A percentile compares a stretch with the other conserved stretches of the same genome.
Evolutionary conservation across 2,797 vertebrate species (phyloP).

Genomic region (Onychomys arenicola): DNA sequence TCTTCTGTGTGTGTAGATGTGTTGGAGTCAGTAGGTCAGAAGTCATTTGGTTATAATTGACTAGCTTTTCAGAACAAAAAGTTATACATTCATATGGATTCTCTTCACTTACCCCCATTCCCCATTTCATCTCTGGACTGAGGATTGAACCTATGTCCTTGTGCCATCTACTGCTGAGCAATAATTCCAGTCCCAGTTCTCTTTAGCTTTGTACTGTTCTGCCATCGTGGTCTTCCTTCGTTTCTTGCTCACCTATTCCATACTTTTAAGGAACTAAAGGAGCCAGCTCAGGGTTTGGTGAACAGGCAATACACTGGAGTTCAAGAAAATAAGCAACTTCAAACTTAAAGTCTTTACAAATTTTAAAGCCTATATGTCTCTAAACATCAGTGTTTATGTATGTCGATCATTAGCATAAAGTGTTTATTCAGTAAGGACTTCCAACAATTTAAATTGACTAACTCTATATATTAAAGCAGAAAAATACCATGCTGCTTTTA

Average conservation of each 20-base stretch:
- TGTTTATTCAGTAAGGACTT: constrained; percentile 20
- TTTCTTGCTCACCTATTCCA: not conserved
- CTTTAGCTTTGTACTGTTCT: not conserved
- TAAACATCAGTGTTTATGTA: not conserved
- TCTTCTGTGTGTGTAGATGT: not conserved
- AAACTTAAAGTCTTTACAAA: not conserved
- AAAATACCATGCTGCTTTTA: constrained; percentile 3
- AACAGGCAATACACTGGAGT: not conserved
- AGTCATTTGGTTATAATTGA: not conserved
- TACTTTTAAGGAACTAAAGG: not conserved
- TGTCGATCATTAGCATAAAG: not conserved
- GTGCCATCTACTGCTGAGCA: not conserved
- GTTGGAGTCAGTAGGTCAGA: not conserved
- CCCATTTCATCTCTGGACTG: not conserved
- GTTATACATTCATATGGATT: not conserved
- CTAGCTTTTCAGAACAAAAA: not conserved
- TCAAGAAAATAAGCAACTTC: not conserved
- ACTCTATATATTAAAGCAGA: constrained; percentile 4
- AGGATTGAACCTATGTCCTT: not conserved
- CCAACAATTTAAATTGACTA: not conserved
- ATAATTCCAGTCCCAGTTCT: not conserved
- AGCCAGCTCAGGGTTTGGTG: not conserved
- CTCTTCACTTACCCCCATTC: not conserved
- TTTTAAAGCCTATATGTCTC: not conserved
- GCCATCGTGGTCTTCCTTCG: not conserved